A percentile compares a stretch with the other conserved stretches of the same genome.
These are phyloP conservation scores for cat (Felis catus) DNA, from an alignment of 2,113 vertebrate genomes.

Conservation along the genomic window DNA sequence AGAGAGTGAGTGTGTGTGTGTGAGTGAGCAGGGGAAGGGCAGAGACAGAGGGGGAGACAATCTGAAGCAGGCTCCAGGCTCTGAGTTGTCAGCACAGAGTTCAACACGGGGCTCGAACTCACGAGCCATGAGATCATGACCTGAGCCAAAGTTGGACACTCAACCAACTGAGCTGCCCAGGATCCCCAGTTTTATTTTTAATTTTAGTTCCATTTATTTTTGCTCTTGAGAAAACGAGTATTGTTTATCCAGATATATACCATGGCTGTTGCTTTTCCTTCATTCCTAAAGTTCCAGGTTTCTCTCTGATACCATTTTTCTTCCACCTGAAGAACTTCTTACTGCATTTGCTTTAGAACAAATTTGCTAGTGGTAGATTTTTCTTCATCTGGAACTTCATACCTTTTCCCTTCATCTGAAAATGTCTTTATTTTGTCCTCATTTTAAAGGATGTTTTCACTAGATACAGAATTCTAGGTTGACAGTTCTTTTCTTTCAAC, in stretches of 20 bases:
- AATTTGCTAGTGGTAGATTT: not conserved
- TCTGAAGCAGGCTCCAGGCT: too few species aligned
- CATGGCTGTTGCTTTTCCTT: not conserved
- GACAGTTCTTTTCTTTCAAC: not conserved
- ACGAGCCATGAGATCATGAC: too few species aligned
- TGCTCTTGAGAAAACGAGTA: not conserved
- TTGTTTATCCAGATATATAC: not conserved
- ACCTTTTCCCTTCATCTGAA: not conserved
- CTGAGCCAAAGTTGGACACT: too few species aligned
- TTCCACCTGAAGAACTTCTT: not conserved
- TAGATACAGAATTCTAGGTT: not conserved
- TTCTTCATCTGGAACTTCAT: not conserved
- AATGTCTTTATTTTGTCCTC: not conserved
- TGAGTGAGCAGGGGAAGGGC: too few species aligned
- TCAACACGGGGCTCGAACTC: fast-evolving
- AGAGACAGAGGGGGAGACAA: too few species aligned
- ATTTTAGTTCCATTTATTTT: not conserved
- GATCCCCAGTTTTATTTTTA: not conserved
- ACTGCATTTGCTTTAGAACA: not conserved
- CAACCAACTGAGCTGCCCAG: too few species aligned
- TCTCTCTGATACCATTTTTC: not conserved
- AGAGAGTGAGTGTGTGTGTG: too few species aligned
- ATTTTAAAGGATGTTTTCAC: not conserved
- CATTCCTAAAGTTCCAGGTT: not conserved
- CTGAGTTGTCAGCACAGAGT: too few species aligned